Conservation (phyloP, 2,113 vertebrate genomes). For the Cottus gobio region DNA sequence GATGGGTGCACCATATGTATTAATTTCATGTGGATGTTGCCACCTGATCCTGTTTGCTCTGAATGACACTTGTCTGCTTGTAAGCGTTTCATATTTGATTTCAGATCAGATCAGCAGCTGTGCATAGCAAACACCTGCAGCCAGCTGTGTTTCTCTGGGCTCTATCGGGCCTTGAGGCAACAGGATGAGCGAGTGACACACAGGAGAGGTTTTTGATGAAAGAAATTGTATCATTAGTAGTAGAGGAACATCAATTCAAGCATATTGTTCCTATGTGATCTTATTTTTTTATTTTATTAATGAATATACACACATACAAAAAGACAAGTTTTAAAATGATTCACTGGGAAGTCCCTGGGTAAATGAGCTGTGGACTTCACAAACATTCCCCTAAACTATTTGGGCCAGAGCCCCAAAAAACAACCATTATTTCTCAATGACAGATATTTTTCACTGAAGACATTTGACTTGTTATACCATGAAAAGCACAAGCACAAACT, state of each 20-base stretch:
- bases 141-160: slow-evolving; percentile 34
- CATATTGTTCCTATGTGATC: background rate
- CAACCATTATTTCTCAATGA: background rate
- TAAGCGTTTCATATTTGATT: slow-evolving; percentile 70
- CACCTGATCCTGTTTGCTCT: slow-evolving; percentile 68
- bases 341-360: background rate
- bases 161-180: background rate
- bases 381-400: background rate
- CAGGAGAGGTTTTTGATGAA: slow-evolving; percentile 14
- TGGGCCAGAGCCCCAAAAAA: background rate
- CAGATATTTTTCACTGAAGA: background rate
- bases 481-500: background rate
- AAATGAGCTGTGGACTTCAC: background rate
- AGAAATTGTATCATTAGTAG: background rate
- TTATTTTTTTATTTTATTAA: background rate
- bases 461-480: background rate
- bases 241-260: background rate
- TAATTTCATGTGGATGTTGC: slow-evolving; percentile 41
- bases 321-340: background rate
- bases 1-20: slow-evolving; percentile 47
- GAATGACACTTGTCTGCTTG: slow-evolving; percentile 40
- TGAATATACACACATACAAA: background rate
- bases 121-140: slow-evolving; percentile 59
- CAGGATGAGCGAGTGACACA: slow-evolving; percentile 28
- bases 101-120: slow-evolving; percentile 55